Base-by-base conservation (phyloP, 2,113 vertebrate genomes). In the Pao palembangensis region DNA sequence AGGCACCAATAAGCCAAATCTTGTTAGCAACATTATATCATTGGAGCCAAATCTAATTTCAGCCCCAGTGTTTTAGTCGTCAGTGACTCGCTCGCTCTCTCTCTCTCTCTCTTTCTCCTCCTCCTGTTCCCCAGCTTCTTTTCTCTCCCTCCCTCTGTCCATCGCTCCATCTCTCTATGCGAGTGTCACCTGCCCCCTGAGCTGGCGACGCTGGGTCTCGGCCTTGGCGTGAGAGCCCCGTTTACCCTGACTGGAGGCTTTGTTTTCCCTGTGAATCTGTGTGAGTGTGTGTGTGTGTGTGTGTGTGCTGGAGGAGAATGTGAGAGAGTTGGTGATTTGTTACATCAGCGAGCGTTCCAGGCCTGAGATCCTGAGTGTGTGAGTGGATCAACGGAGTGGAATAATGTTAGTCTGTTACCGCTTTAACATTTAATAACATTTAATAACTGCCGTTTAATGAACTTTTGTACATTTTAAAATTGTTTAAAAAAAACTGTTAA, bases 1-100 rank as follows among this genome's bases (percentile, higher is more conserved):
- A 85, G 83, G 83, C 87, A 90, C 85, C 87, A 91, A 89, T 88
- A 82, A 90, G 78, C 43, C 78, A 88, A 92, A 91, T 88, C 84
- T 68, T 82, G 80, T 91, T 88, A 90, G 75, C 80, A 75, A 86
- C 85, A 87, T 89, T 87, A 88, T 89, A 84, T 84, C 78, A 87
- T 84, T 73, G 86, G 77, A 68, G 64, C 64, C 59, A 87, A 91
- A 92, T 91, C 88, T 75, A 90, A 91, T 92, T 90, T 85, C 57
- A 71, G 59, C 60, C 73, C 34, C 70, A 83, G 76, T 82, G 77
- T 85, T 88, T 85, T 74, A 85, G 78, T 80, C 76, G 64, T 81
- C 77, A 67, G 78, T 70, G 76, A 51, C 64, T 52, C 55, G 51
- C 68, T 55, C 59, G 31, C 56, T 42, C 41, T 38, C 49, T 42